Evolutionary conservation across 2,888 invertebrate species (phyloP), one percentile per base, ranked within the genome.

Genomic region (Thymelicus sylvestris): DNA sequence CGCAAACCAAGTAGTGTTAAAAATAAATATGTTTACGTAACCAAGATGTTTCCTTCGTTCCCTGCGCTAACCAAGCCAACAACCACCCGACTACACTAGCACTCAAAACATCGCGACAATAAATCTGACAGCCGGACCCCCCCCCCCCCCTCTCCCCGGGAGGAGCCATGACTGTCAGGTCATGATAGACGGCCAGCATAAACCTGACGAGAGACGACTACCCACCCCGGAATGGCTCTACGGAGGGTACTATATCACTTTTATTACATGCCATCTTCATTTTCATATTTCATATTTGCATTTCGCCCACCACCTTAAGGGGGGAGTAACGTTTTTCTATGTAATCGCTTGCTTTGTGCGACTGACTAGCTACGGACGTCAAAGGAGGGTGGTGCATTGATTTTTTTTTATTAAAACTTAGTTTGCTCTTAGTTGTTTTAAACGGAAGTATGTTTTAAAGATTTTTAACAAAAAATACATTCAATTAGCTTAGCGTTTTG

Each of bases 241-340:
- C 95, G 95, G 96, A 95, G 96, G 95, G 95, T 95, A 95, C 94
- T 96, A 96, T 95, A 96, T 96, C 96, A 96, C 95, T 96, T 96
- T 96, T 96, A 96, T 96, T 96, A 96, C 95, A 95, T 95, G 93
- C 94, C 95, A 95, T 95, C 95, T 95, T 95, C 95, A 95, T 95
- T 95, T 95, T 95, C 95, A 95, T 95, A 95, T 95, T 93, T 93
- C 93, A 93, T 93, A 93, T 93, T 93, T 93, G 93, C 93, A 93
- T 94, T 94, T 91, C 89, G 88, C 88, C 88, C 89, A 82, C 86
- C 81, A 78, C 79, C 73, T 66, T 59, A 59, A 44, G 69, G 47
- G 24, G 44, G 78, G 87, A n/a, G 88, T 87, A 87, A 88, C 87
- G 86, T 91, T 91, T 93, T 92, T 92, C 86, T 90, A 85, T 86